These are phyloP conservation scores for Cyphomyrmex costatus DNA, from an alignment of 1,140 invertebrate genomes.

Conservation along the genomic window DNA sequence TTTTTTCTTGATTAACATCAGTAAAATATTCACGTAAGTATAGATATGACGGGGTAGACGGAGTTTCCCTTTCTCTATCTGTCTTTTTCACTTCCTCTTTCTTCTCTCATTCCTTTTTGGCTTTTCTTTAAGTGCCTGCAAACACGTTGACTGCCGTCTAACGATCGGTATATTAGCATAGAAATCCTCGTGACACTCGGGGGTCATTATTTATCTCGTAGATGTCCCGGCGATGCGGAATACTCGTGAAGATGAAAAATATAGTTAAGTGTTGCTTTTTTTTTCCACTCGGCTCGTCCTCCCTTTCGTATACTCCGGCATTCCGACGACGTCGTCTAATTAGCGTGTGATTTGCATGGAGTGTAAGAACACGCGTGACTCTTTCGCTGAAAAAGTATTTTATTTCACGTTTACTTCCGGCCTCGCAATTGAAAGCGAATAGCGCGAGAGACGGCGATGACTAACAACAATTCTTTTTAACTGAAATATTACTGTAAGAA, in stretches of 20 bases:
- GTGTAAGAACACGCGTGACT: background rate
- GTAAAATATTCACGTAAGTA: slow-evolving; percentile 3
- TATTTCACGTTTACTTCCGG: background rate
- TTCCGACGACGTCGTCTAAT: slow-evolving; percentile 32
- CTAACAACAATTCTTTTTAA: background rate
- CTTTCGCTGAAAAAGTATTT: background rate
- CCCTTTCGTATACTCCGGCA: slow-evolving; percentile 6
- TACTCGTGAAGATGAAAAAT: slow-evolving; percentile 12
- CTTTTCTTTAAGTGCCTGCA: background rate
- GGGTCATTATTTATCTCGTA: slow-evolving; percentile 14
- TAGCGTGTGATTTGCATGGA: slow-evolving; percentile 6
- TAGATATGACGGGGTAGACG: background rate
- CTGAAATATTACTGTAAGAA: background rate
- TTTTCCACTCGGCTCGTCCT: background rate
- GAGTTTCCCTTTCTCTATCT: background rate
- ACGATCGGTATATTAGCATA: slow-evolving; percentile 46
- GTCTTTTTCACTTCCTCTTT: background rate
- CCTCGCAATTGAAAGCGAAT: background rate
- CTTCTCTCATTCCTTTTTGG: background rate
- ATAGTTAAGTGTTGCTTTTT: background rate
- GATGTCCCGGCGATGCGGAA: background rate
- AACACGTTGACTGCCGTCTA: background rate
- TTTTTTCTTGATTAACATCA: too few relatives aligned
- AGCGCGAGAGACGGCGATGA: background rate
- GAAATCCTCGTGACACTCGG: slow-evolving; percentile 7